phyloP scores from a whole-genome alignment of 2,888 invertebrate species.

The Lepidocyrtinus sp. region DNA sequence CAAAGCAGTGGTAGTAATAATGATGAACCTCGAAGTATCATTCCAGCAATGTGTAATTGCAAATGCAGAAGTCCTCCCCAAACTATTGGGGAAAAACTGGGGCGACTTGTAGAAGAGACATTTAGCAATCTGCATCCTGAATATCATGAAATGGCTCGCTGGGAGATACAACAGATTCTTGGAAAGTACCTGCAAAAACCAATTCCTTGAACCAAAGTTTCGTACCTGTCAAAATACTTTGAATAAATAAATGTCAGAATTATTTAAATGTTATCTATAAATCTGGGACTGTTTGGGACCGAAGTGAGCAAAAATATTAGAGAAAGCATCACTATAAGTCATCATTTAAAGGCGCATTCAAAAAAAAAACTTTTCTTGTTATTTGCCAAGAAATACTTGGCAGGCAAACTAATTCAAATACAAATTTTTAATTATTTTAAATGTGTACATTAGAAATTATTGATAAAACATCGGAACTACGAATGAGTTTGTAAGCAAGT shows the following conservation, averaged over 20 bases:
- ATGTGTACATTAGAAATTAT: too few species aligned
- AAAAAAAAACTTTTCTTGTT: too few species aligned
- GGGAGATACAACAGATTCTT: slow-evolving; percentile 61
- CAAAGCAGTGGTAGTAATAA: slow-evolving; percentile 14
- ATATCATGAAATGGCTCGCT: slow-evolving; percentile 62
- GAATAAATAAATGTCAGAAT: not conserved
- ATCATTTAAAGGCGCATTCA: too few species aligned
- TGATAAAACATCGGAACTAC: too few species aligned
- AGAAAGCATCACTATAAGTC: too few species aligned
- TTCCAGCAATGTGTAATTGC: slow-evolving; percentile 25
- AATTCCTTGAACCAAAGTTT: slow-evolving; percentile 45
- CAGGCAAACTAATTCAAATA: too few species aligned
- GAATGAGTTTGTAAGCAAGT: too few species aligned
- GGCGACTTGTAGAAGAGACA: slow-evolving; percentile 62
- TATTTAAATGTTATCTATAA: slow-evolving; percentile 4
- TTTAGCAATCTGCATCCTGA: slow-evolving; percentile 63
- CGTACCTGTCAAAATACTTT: not conserved
- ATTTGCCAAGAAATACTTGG: too few species aligned
- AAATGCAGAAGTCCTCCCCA: slow-evolving; percentile 22
- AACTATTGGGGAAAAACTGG: slow-evolving; percentile 55
- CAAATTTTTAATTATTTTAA: too few species aligned
- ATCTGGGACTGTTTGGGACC: slow-evolving; percentile 7
- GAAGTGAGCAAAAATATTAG: not conserved
- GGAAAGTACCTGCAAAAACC: slow-evolving; percentile 65
- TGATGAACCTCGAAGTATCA: slow-evolving; percentile 29